These are phyloP conservation scores for Drosophila obscura DNA, from an alignment of 1,140 invertebrate species.

Conservation along the genomic window DNA sequence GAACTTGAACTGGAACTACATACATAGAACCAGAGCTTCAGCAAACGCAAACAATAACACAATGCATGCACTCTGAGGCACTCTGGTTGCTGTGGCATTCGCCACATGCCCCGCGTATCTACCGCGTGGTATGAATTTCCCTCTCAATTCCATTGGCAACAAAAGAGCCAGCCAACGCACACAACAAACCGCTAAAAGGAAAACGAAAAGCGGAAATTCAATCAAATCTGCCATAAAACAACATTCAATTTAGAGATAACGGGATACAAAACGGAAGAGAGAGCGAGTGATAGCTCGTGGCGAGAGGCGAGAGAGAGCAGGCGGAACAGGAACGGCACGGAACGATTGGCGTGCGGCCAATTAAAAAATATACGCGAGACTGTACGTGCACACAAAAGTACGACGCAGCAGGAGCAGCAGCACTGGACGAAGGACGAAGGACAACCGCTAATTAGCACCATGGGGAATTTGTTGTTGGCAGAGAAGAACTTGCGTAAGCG, in stretches of 20 bases:
- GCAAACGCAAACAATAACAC: no score
- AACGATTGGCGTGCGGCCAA: slow-evolving; percentile 53
- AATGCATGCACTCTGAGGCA: no score
- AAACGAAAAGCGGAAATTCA: slow-evolving; percentile 26
- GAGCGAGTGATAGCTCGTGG: slow-evolving; percentile 1
- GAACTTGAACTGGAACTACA: no score
- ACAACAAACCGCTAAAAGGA: slow-evolving; percentile 1
- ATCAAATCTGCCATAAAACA: slow-evolving; percentile 30
- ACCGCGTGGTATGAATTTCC: no score
- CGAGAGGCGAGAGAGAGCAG: slow-evolving; percentile 11
- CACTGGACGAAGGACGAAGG: slow-evolving; percentile 49
- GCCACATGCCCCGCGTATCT: no score
- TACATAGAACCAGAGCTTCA: background rate
- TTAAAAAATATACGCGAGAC: slow-evolving; percentile 75
- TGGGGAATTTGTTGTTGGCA: slow-evolving; percentile 74
- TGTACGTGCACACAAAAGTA: slow-evolving; percentile 45
- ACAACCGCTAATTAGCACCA: slow-evolving; percentile 81
- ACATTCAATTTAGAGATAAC: slow-evolving; percentile 27
- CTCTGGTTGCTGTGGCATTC: no score
- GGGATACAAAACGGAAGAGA: background rate
- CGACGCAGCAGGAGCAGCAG: slow-evolving; percentile 22
- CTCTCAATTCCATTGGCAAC: no score
- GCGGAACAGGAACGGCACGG: slow-evolving; percentile 11
- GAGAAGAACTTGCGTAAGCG: slow-evolving; percentile 69
- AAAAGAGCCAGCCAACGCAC: background rate